Conservation (phyloP, 2,888 invertebrate genomes). For the Tetramorium bicarinatum region DNA sequence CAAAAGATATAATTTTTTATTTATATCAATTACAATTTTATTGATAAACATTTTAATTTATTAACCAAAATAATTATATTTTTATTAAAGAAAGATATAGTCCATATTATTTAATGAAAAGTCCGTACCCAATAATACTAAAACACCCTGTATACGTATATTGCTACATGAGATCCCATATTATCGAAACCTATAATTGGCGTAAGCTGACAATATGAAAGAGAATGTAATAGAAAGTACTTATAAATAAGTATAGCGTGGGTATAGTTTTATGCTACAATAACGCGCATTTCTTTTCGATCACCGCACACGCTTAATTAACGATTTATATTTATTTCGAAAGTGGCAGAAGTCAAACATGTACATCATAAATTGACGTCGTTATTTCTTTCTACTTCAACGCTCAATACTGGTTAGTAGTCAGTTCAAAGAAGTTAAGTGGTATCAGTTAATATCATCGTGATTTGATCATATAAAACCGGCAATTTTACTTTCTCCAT, state of each 20-base stretch:
- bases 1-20: background rate
- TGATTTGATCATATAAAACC: background rate
- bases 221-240: slow-evolving; percentile 42
- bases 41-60: background rate
- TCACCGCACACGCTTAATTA: slow-evolving; percentile 11
- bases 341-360: slow-evolving; percentile 27
- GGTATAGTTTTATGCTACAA: slow-evolving; percentile 15
- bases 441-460: background rate
- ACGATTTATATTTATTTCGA: slow-evolving; percentile 27
- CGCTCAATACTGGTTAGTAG: background rate
- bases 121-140: background rate
- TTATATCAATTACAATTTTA: background rate
- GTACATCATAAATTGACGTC: background rate
- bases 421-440: background rate
- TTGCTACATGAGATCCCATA: slow-evolving; percentile 11
- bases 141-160: background rate
- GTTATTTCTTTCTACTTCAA: slow-evolving; percentile 2
- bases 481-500: background rate
- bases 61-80: background rate
- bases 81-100: background rate
- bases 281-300: background rate
- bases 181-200: slow-evolving; percentile 27
- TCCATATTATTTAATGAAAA: background rate
- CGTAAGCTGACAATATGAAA: background rate
- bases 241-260: slow-evolving; percentile 15